Base-by-base conservation (phyloP, 2,888 invertebrate genomes). In the Acronicta aceris region DNA sequence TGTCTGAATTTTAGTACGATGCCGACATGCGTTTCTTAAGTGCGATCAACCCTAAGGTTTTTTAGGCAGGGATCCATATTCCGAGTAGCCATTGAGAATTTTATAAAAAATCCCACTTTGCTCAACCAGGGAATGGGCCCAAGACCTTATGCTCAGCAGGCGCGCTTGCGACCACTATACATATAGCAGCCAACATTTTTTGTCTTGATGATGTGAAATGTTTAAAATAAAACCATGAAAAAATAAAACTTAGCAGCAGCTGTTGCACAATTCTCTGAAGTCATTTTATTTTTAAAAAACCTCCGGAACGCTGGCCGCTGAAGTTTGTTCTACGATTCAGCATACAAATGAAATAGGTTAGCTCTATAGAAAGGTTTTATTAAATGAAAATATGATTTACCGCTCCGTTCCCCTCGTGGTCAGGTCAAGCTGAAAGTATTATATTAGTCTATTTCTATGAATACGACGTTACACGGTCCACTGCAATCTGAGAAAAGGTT, bases 171-270 rank as follows among this genome's bases (percentile, higher is more conserved):
- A 21, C 21, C 21, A 21, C 2, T 21, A 21, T 21, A 21, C n/a
- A 21, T 21, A 21, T 3, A 21, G 21, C 21, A 21, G 21, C 4
- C 21, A 21, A 21, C 4, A 21, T 21, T 21, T 21, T 21, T 21
- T n/a, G n/a, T 57, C 43, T 52, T 25, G 4, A n/a, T 43, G 49
- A 47, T 71, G 41, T 16, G 43, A 65, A 67, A 45, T 52, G 72
- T 67, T 65, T 41, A 17, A 52, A 45, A 53, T 21, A 40, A 49
- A 48, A 65, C 36, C 5, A 1, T 36, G 36, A 65, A 47, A 48
- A 59, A 42, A 21, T 21, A 21, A 72, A 50, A 43, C 30, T 3
- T 7, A 33, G 50, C 13, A 45, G 41, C 73, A 53, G 53, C 38
- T 59, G 52, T 40, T 72, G n/a, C 50, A 59, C 50, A 43, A 52